phyloP scores from a whole-genome alignment of 1,140 invertebrate genomes.

The Drosophila repletoides region DNA sequence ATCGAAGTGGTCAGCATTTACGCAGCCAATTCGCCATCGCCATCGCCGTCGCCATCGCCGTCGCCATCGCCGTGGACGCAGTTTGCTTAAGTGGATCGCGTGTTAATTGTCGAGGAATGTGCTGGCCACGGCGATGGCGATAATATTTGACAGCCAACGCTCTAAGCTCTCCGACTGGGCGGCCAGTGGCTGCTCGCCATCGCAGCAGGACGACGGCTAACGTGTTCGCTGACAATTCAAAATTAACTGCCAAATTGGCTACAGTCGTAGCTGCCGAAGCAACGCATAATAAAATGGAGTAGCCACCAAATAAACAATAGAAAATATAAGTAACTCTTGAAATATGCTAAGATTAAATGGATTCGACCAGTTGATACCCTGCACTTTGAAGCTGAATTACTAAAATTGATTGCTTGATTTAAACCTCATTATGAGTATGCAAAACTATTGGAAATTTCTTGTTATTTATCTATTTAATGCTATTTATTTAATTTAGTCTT shows the following conservation, averaged over 20 bases:
- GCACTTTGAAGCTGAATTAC: neutral
- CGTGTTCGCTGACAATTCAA: slow-evolving; percentile 78
- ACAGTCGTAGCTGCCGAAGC: slow-evolving; percentile 36
- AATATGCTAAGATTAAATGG: neutral
- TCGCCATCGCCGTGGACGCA: slow-evolving; percentile 44
- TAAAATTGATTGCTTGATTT: too few species aligned
- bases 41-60: slow-evolving; percentile 18
- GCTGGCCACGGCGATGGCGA: slow-evolving; percentile 74
- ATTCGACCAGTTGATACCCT: too few species aligned
- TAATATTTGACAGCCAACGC: slow-evolving; percentile 55
- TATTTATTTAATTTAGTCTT: too few species aligned
- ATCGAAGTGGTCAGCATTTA: slow-evolving; percentile 65
- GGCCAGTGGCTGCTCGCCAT: slow-evolving; percentile 9
- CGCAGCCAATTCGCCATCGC: slow-evolving; percentile 54
- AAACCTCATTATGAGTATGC: too few species aligned
- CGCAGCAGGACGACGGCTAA: slow-evolving; percentile 37
- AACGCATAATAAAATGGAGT: slow-evolving; percentile 62
- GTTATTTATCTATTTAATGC: neutral
- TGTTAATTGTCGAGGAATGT: slow-evolving; percentile 79
- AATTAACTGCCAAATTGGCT: slow-evolving; percentile 72
- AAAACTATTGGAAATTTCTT: neutral
- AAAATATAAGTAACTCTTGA: slow-evolving; percentile 11
- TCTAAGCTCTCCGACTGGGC: slow-evolving; percentile 13
- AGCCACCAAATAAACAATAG: slow-evolving; percentile 38
- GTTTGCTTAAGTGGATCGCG: slow-evolving; percentile 76